A percentile compares a stretch with the other conserved stretches of the same genome.
phyloP scores from a whole-genome alignment of 2,888 invertebrate genomes.

The Cantharis flavilabris region DNA sequence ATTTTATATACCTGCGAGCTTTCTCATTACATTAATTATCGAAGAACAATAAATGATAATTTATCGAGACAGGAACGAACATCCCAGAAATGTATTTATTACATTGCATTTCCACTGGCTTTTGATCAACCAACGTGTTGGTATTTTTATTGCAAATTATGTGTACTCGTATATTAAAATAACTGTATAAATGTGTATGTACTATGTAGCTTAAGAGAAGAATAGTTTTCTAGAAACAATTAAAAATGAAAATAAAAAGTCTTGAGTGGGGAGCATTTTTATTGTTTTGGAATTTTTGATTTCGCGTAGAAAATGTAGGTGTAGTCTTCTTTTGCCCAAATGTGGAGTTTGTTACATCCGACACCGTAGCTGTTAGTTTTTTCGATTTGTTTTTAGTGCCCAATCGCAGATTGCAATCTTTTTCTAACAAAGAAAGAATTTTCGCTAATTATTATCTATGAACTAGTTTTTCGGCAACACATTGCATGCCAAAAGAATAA shows the following conservation, averaged over 20 bases:
- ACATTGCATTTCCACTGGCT: not conserved
- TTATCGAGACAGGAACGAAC: conserved; percentile 16
- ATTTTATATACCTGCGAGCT: conserved; percentile 1
- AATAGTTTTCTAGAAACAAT: not conserved
- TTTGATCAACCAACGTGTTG: not conserved
- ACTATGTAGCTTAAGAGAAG: not conserved
- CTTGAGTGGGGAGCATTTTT: too few species aligned
- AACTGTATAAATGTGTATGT: not conserved
- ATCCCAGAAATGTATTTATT: conserved; percentile 8
- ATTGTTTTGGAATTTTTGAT: not conserved
- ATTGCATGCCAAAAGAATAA: not conserved
- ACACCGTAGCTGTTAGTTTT: not conserved
- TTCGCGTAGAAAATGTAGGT: not conserved
- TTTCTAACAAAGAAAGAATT: not conserved
- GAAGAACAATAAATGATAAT: conserved; percentile 17
- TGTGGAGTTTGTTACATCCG: not conserved
- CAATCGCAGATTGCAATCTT: not conserved
- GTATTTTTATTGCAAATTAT: not conserved
- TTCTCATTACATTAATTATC: conserved; percentile 14
- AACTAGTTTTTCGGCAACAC: not conserved
- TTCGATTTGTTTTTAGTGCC: not conserved
- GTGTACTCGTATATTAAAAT: too few species aligned
- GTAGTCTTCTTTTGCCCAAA: not conserved
- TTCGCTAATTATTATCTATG: not conserved
- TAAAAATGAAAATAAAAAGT: not conserved